These are phyloP conservation scores for Zaprionus inermis DNA, from an alignment of 1,140 invertebrate genomes.

Conservation along the genomic window DNA sequence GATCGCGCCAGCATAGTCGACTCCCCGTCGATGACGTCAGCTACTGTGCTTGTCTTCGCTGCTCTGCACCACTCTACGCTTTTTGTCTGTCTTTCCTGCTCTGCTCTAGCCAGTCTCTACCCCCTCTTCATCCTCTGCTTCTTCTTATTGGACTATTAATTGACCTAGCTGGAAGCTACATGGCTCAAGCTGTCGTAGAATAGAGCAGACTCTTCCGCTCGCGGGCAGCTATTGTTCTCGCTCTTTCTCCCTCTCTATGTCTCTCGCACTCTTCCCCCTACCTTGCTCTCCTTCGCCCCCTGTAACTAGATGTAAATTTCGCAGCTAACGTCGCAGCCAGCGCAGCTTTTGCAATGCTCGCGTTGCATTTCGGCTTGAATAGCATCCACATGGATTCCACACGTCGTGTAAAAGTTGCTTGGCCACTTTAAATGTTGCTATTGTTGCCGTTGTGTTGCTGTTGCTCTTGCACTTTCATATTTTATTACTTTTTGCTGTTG, in stretches of 20 bases:
- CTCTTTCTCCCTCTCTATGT: not conserved
- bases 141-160: slow-evolving; percentile 45
- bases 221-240: not conserved
- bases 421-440: slow-evolving; percentile 50
- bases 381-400: slow-evolving; percentile 74
- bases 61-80: not conserved
- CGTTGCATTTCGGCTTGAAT: slow-evolving; percentile 45
- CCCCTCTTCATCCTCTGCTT: not conserved
- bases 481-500: slow-evolving; percentile 47
- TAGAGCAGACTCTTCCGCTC: not conserved
- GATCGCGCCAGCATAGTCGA: slow-evolving; percentile 12
- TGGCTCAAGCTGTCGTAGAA: slow-evolving; percentile 1
- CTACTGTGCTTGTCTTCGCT: slow-evolving; percentile 17
- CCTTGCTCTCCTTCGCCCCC: not conserved
- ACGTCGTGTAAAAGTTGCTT: slow-evolving; percentile 70
- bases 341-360: slow-evolving; percentile 35
- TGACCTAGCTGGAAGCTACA: slow-evolving; percentile 37
- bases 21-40: slow-evolving; percentile 43
- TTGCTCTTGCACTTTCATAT: slow-evolving; percentile 72
- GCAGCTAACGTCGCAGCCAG: slow-evolving; percentile 21
- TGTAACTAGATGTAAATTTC: slow-evolving; percentile 9
- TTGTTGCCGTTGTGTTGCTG: slow-evolving; percentile 29
- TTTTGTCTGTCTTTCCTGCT: not conserved
- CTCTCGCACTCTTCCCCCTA: not conserved
- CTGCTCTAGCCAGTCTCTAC: not conserved